Base-by-base conservation (phyloP, 2,113 vertebrate genomes). In the Sphaerodactylus townsendi region DNA sequence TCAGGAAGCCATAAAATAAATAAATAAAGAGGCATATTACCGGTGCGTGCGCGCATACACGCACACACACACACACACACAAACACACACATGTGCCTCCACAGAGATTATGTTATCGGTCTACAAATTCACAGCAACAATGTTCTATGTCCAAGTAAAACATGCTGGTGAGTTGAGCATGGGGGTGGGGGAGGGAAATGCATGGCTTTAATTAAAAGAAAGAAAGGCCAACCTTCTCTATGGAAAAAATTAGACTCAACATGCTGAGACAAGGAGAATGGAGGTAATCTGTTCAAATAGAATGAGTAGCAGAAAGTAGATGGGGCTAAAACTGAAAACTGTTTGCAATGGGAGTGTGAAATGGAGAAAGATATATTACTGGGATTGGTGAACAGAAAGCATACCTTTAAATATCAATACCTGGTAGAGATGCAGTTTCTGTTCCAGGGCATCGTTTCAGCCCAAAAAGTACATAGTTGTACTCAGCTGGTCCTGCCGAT, bases 141-240 rank as follows among this genome's bases (percentile, higher is more conserved):
- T 88, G 84, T 89, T 87, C 81, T 88, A 21, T 66, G 35, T 88
- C 39, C 90, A 69, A 87, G 84, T 81, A 91, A 93, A 85, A 91
- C 10, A 5, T 86, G 65, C 65, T 89, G 88, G 85, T 89, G 88
- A 89, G 23, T 62, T 90, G n/a, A n/a, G n/a, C n/a, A n/a, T n/a
- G 87, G 88, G 86, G 68, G 30, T 75, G 82, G 41, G 80, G 91
- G 81, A 79, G 41, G 80, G 90, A 79, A 79, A 89, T 88, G 83
- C 81, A 84, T 50, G 87, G 46, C 87, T 84, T 82, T 94, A 94
- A 93, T 95, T 91, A 90, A 92, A 83, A 90, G 85, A 90, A 92
- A 90, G 90, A 93, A 87, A 92, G 70, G 84, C 85, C 86, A 92
- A 72, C 90, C 89, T 92, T 86, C 91, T 93, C 88, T 91, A 89